These are phyloP conservation scores for Drosophila nr. perissopoda DNA, from an alignment of 2,888 invertebrate genomes.

Conservation along the genomic window DNA sequence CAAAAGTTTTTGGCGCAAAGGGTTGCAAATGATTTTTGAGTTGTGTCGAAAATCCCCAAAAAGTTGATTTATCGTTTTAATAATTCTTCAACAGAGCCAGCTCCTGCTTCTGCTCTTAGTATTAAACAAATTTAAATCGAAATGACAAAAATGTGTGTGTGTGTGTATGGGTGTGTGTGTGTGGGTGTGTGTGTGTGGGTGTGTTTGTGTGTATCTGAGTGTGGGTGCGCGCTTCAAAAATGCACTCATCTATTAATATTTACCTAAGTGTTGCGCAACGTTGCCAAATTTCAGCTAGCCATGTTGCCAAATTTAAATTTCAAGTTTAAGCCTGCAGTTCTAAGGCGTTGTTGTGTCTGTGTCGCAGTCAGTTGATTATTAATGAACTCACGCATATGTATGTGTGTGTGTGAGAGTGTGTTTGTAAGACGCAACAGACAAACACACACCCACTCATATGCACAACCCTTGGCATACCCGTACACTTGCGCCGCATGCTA, in stretches of 20 bases:
- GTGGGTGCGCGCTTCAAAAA: conserved; percentile 17
- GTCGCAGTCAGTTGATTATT: conserved; percentile 42
- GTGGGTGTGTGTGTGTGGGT: conserved; percentile 2
- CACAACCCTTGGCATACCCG: conserved; percentile 56
- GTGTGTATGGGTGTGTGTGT: neutral
- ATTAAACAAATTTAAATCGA: conserved; percentile 52
- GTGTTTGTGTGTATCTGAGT: neutral
- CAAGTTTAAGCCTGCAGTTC: conserved; percentile 18
- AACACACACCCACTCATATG: conserved; percentile 18
- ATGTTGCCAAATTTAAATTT: conserved; percentile 53
- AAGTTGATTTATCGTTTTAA: conserved; percentile 83
- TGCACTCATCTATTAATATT: conserved; percentile 54
- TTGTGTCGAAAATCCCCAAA: conserved; percentile 75
- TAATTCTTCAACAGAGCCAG: conserved; percentile 68
- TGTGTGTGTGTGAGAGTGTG: conserved; percentile 20
- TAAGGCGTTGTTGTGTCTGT: conserved; percentile 17
- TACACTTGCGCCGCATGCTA: conserved; percentile 64
- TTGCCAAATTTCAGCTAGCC: conserved; percentile 51
- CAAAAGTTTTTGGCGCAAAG: conserved; percentile 64
- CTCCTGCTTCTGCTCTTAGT: conserved; percentile 18
- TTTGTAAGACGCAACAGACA: conserved; percentile 36
- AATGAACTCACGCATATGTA: conserved; percentile 39
- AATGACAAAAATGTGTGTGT: conserved; percentile 61
- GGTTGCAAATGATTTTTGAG: conserved; percentile 78
- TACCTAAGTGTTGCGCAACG: conserved; percentile 30